Percentiles rank a stretch among this genome's conserved stretches.
Evolutionary conservation across 2,797 vertebrate species (phyloP).

Genomic region (Poliocrania exsul): DNA sequence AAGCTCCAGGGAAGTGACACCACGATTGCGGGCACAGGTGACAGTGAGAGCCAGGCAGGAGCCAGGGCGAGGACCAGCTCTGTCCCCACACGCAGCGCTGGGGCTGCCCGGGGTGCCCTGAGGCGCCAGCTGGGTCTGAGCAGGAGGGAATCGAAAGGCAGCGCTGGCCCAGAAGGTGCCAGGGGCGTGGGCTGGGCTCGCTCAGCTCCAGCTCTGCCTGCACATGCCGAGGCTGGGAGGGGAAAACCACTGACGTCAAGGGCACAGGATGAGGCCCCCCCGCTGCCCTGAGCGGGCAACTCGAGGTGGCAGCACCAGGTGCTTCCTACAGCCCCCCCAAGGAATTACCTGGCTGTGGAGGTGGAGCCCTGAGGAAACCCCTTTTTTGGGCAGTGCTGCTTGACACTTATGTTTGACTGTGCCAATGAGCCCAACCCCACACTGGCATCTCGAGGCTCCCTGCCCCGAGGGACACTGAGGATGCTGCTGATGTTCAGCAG

Average conservation of each 20-base stretch:
- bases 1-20: neutral
- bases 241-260: slow-evolving; percentile 14
- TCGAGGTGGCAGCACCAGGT: neutral
- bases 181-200: neutral
- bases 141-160: neutral
- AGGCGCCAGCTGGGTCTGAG: neutral
- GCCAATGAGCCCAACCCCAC: neutral
- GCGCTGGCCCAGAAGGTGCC: neutral
- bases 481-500: neutral
- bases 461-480: neutral
- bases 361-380: neutral
- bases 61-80: neutral
- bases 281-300: neutral
- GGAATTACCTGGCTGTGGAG: neutral
- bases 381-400: neutral
- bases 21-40: fast-evolving
- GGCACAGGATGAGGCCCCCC: neutral
- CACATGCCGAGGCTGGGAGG: neutral
- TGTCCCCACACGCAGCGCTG: fast-evolving
- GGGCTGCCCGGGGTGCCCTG: neutral
- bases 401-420: fast-evolving
- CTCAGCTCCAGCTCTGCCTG: neutral
- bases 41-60: fast-evolving
- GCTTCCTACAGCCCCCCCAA: neutral
- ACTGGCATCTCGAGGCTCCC: neutral